Percentiles rank a stretch among this genome's conserved stretches.
These are phyloP conservation scores for Hafferia zeledoni DNA, from an alignment of 2,797 vertebrate species.

Conservation along the genomic window DNA sequence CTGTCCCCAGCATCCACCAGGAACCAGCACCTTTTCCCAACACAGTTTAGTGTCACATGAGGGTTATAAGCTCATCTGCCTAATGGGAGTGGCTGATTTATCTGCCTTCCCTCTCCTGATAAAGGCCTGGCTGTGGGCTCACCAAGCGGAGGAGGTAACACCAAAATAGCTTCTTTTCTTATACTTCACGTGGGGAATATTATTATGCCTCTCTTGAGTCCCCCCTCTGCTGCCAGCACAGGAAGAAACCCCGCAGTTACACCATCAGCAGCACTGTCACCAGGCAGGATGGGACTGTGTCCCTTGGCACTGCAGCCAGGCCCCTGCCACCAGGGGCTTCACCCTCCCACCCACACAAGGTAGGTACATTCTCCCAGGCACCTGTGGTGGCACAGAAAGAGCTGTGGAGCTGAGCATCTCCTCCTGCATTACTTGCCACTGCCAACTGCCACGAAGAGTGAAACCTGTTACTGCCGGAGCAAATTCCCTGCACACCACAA, in stretches of 20 bases:
- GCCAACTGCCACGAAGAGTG: neutral
- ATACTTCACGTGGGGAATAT: conserved; percentile 16
- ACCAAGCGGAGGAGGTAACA: conserved; percentile 40
- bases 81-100: conserved; percentile 15
- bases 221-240: neutral
- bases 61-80: neutral
- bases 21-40: neutral
- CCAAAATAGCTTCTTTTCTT: conserved; percentile 62
- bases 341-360: neutral
- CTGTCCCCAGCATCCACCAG: neutral
- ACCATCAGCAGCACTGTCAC: neutral
- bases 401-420: neutral
- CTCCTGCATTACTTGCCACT: neutral
- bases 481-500: neutral
- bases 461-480: neutral
- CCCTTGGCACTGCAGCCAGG: neutral
- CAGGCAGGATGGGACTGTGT: neutral
- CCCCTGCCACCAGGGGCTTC: neutral
- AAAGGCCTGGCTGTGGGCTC: conserved; percentile 14
- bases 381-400: neutral
- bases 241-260: neutral
- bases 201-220: neutral
- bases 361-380: neutral
- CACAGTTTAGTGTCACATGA: neutral
- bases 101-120: conserved; percentile 30